These are phyloP conservation scores for Cremastinae sp. DNA, from an alignment of 2,888 invertebrate genomes.

Conservation along the genomic window DNA sequence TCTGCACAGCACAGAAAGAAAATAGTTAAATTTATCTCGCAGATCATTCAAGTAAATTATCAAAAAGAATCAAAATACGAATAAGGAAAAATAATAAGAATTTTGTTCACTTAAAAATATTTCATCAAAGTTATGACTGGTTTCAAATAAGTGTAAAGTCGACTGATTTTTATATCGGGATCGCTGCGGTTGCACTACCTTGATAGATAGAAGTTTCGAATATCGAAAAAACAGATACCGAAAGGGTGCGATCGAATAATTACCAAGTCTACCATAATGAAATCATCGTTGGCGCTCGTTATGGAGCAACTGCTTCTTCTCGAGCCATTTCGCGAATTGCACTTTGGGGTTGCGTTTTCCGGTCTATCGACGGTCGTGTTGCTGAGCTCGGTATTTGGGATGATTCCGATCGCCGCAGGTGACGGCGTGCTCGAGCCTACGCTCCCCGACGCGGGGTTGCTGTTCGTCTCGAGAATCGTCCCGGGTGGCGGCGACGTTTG, in stretches of 20 bases:
- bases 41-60: no score
- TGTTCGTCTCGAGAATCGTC: slow-evolving; percentile 64
- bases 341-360: slow-evolving; percentile 73
- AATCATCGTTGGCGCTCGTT: slow-evolving; percentile 84
- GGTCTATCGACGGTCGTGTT: slow-evolving; percentile 36
- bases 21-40: no score
- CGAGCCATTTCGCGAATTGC: slow-evolving; percentile 79
- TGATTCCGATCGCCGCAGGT: slow-evolving; percentile 34
- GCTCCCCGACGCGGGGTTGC: slow-evolving; percentile 43
- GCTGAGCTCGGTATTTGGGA: slow-evolving; percentile 45
- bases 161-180: no score
- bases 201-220: slow-evolving; percentile 16
- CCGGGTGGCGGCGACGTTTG: slow-evolving; percentile 75
- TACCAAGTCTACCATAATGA: slow-evolving; percentile 88
- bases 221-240: slow-evolving; percentile 13
- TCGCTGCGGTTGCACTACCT: no score
- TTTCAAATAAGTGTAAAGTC: no score
- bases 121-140: no score
- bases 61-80: no score
- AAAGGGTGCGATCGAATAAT: slow-evolving; percentile 76
- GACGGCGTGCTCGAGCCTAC: slow-evolving; percentile 54
- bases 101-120: no score
- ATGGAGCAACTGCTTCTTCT: slow-evolving; percentile 81
- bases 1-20: no score
- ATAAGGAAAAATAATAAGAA: no score